A percentile compares a stretch with the other conserved stretches of the same genome.
Evolutionary conservation across 2,888 invertebrate species (phyloP).

Genomic region (Apodemia hepburni): DNA sequence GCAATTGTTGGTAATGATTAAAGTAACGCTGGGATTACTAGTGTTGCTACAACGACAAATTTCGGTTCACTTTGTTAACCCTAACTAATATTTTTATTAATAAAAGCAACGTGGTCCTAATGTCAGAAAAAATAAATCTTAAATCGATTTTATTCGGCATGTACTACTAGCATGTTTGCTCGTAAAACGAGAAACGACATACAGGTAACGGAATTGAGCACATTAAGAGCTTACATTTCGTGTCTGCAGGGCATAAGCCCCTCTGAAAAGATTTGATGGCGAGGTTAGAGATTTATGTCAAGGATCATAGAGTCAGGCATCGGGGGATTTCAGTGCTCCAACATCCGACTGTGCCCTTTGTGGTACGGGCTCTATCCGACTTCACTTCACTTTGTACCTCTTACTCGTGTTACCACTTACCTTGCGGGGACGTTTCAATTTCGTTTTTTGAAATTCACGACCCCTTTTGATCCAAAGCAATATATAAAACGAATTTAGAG

Average conservation of each 20-base stretch:
- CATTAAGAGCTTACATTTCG: slow-evolving; percentile 68
- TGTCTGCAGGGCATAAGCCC: slow-evolving; percentile 68
- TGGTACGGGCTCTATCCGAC: slow-evolving; percentile 74
- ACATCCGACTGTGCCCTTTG: slow-evolving; percentile 77
- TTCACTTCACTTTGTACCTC: slow-evolving; percentile 73
- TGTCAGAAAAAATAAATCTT: too few species aligned
- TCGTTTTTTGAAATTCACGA: slow-evolving; percentile 60
- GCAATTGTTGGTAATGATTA: too few species aligned
- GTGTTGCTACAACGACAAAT: too few species aligned
- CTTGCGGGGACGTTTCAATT: slow-evolving; percentile 71
- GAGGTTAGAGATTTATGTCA: slow-evolving; percentile 79
- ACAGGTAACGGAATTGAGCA: slow-evolving; percentile 50
- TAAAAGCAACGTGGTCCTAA: too few species aligned
- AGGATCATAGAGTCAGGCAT: slow-evolving; percentile 76
- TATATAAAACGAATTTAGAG: too few species aligned
- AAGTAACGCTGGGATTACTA: too few species aligned
- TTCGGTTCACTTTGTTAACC: too few species aligned
- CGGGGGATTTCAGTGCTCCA: slow-evolving; percentile 73
- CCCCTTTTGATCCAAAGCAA: slow-evolving; percentile 26
- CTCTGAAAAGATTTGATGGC: slow-evolving; percentile 77
- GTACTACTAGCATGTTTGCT: slow-evolving; percentile 26
- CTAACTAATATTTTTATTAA: too few species aligned
- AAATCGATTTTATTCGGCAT: too few species aligned
- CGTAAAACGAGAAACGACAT: slow-evolving; percentile 37
- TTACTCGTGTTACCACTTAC: slow-evolving; percentile 63